Evolutionary conservation across 2,797 vertebrate genomes (phyloP).

Genomic region (Sitta carolinensis): DNA sequence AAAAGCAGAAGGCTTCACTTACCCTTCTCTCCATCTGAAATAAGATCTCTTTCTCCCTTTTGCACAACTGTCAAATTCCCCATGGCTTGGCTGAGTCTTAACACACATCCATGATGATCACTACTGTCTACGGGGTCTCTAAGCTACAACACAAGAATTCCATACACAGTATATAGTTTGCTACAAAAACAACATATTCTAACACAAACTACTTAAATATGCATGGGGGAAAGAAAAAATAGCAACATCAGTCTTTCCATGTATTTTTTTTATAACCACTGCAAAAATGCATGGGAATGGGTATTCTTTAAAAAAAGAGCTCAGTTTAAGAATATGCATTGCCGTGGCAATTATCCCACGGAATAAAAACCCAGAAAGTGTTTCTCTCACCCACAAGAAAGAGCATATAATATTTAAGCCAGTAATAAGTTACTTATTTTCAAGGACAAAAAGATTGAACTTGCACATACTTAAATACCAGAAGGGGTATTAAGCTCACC

Average conservation of each 20-base stretch:
- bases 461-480: neutral
- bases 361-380: neutral
- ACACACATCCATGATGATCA: conserved; percentile 81
- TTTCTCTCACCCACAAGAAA: neutral
- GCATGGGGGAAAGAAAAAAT: too few relatives aligned
- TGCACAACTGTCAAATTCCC: conserved; percentile 93
- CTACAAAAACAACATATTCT: neutral
- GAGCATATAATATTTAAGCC: neutral
- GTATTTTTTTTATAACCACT: neutral
- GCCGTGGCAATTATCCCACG: neutral
- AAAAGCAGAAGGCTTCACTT: conserved; percentile 56
- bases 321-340: neutral
- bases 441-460: neutral
- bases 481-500: conserved; percentile 77
- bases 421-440: neutral
- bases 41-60: conserved; percentile 93
- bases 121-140: conserved; percentile 82
- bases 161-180: conserved; percentile 33
- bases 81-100: conserved; percentile 91
- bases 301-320: neutral
- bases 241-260: neutral
- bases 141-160: conserved; percentile 77
- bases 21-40: conserved; percentile 92
- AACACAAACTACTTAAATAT: neutral
- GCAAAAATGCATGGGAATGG: neutral